Evolutionary conservation across 2,113 vertebrate genomes (phyloP), one percentile per base, ranked within the genome.

Genomic region (Uria lomvia): DNA sequence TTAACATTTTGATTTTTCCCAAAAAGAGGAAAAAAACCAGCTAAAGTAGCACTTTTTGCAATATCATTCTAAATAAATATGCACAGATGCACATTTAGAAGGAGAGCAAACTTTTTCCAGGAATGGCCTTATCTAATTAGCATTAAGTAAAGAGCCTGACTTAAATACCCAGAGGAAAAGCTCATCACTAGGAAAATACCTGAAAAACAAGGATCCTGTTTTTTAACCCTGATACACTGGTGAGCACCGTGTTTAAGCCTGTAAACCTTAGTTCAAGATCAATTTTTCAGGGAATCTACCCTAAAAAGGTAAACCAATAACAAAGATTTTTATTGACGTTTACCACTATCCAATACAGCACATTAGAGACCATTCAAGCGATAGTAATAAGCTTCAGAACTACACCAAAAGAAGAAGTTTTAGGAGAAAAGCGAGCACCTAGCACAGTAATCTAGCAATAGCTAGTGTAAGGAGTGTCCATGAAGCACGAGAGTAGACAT

Each of bases 21-120:
- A n/a, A 5, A 5, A 34, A 42, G 26, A 1, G 9, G 3, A 42
- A 65, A 30, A 65, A 36, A 43, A 30, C 13, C 7, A 43, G 56
- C 18, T 40, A 4, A 8, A 16, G 17, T 2, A 62, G 24, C 6
- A 4, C 9, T 15, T 26, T 11, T 14, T 16, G 11, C 19, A 23
- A 7, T 2, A 5, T 0, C 0, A 2, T 15, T 40, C 30, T 6
- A 34, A 40, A 40, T 6, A 27, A 56, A 71, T 2, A 26, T 0
- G 6, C 11, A 50, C 9, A 67, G 2, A 26, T 0, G 6, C 8
- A 47, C 8, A 7, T 12, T 34, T 4, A 16, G 8, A 13, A 60
- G 27, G 23, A 43, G 9, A 29, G 6, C 21, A 4, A 86, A 14
- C 8, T 63, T 47, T 15, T 9, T 3, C 47, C 38, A 86, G 53